Percentiles rank a stretch among this genome's conserved stretches.
Evolutionary conservation across 1,140 invertebrate species (phyloP).

Genomic region (Drosophila dunni): DNA sequence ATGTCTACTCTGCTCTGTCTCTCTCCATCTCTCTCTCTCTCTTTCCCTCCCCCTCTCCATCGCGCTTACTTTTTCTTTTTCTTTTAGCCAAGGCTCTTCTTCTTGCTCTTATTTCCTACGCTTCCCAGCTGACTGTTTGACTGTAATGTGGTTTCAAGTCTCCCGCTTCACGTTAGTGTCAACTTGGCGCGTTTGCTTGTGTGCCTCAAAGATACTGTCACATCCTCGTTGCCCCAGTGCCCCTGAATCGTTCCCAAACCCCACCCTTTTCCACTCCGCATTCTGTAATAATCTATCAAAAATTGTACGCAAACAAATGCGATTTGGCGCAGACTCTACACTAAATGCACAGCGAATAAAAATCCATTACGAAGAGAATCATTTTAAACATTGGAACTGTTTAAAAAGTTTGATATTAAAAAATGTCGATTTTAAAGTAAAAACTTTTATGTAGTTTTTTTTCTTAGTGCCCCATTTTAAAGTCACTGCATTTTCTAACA

Average conservation of each 20-base stretch:
- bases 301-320: constrained; percentile 79
- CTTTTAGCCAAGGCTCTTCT: constrained; percentile 10
- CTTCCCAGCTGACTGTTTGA: constrained; percentile 13
- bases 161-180: constrained; percentile 53
- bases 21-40: neutral
- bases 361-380: no score
- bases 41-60: neutral
- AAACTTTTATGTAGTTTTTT: no score
- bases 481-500: no score
- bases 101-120: constrained; percentile 8
- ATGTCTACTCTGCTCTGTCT: constrained; percentile 7
- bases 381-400: no score
- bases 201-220: constrained; percentile 75
- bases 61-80: constrained; percentile 6
- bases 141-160: neutral
- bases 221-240: constrained; percentile 19
- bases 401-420: no score
- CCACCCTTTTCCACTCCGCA: no score
- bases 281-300: constrained; percentile 81
- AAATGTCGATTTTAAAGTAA: no score
- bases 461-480: no score
- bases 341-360: neutral
- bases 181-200: constrained; percentile 70
- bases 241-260: neutral
- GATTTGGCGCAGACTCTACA: constrained; percentile 59